Conservation (phyloP, 2,888 invertebrate species). For the Encarsia formosa region DNA sequence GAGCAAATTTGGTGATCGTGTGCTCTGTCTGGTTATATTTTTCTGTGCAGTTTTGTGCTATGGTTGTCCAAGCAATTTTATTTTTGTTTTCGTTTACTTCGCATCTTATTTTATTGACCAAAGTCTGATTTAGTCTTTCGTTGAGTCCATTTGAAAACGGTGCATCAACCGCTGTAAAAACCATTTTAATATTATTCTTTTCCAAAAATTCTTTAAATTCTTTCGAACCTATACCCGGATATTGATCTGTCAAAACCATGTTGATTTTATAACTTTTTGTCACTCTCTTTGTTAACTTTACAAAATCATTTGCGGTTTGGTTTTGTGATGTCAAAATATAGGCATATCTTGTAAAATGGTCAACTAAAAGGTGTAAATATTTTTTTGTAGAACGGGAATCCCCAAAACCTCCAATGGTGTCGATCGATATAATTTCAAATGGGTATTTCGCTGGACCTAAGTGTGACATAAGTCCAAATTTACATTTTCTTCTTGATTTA, state of each 20-base stretch:
- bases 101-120: slow-evolving; percentile 26
- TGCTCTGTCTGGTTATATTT: slow-evolving; percentile 37
- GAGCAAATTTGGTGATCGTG: slow-evolving; percentile 33
- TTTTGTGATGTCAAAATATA: slow-evolving; percentile 21
- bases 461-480: slow-evolving; percentile 24
- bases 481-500: slow-evolving; percentile 21
- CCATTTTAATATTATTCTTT: slow-evolving; percentile 8
- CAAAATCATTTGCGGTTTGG: slow-evolving; percentile 19
- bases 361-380: slow-evolving; percentile 22
- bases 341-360: slow-evolving; percentile 23
- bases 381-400: slow-evolving; percentile 24
- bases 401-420: slow-evolving; percentile 31
- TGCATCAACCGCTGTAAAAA: slow-evolving; percentile 24
- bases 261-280: slow-evolving; percentile 4
- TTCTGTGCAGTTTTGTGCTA: slow-evolving; percentile 23
- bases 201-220: slow-evolving; percentile 20
- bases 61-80: slow-evolving; percentile 22
- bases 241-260: slow-evolving; percentile 20
- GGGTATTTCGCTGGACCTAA: slow-evolving; percentile 13
- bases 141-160: slow-evolving; percentile 27
- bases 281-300: slow-evolving; percentile 15
- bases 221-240: slow-evolving; percentile 23
- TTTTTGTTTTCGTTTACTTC: slow-evolving; percentile 20
- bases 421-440: slow-evolving; percentile 30
- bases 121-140: slow-evolving; percentile 16